Evolutionary conservation across 2,888 invertebrate species (phyloP), one percentile per base, ranked within the genome.

Genomic region (Ametastegia equiseti): DNA sequence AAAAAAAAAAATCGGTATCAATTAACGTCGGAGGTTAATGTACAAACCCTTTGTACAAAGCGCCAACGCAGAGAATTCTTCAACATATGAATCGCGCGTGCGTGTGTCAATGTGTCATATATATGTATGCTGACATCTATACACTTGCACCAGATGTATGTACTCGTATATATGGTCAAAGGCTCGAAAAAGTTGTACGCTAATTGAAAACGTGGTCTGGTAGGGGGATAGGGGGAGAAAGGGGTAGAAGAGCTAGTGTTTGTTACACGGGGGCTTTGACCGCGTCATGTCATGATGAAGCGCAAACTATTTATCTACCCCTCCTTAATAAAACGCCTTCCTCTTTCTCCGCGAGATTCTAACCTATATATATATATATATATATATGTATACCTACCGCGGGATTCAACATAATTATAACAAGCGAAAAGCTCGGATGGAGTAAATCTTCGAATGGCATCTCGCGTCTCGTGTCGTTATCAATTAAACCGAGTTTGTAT

Each of bases 401-500:
- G 54, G 1, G 54, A n/a, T n/a, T n/a, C n/a, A n/a, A n/a, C n/a
- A n/a, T n/a, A n/a, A n/a, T n/a, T n/a, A n/a, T n/a, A n/a, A n/a
- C n/a, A n/a, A n/a, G n/a, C n/a, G n/a, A 42, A 42, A 42, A 42
- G 9, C 42, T 9, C 5, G 9, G 42, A 42, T 6, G 42, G 42
- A 42, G 42, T n/a, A n/a, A n/a, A n/a, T n/a, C n/a, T n/a, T n/a
- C n/a, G n/a, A 54, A n/a, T n/a, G 15, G 63, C 63, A 63, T 63
- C n/a, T n/a, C n/a, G n/a, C n/a, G 6, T 23, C 6, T 30, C 7
- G 27, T 71, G 6, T 83, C 65, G 33, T 54, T 45, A 84, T 86
- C 85, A 81, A 84, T 86, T 83, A 84, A 82, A 75, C 81, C 82
- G 80, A 83, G 67, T 81, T 19, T 39, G 6, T 67, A 39, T 19